Percentiles rank a stretch among this genome's conserved stretches.
Conservation (phyloP, 2,113 vertebrate species). For the Lophura nycthemera region DNA sequence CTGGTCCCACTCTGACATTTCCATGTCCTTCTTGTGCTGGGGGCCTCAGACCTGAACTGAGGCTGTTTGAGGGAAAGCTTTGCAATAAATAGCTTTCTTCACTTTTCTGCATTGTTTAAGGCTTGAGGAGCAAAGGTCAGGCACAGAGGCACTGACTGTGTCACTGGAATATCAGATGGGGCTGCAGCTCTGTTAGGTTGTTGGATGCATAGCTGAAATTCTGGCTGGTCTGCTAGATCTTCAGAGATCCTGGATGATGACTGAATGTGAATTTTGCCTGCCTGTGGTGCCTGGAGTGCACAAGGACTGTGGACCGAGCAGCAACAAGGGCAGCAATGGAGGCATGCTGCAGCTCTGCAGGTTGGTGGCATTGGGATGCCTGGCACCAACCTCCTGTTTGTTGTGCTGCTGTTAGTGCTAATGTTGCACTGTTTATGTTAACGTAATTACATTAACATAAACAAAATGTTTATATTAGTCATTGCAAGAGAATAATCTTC, state of each 20-base stretch:
- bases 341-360: fast-evolving
- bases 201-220: background rate
- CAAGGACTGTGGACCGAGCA: fast-evolving
- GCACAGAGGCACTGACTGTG: background rate
- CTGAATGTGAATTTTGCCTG: fast-evolving
- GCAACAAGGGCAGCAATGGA: background rate
- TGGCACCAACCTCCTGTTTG: background rate
- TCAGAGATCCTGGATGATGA: background rate
- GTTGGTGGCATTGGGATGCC: background rate
- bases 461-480: conserved; percentile 39
- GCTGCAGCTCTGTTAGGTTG: background rate
- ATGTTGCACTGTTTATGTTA: background rate
- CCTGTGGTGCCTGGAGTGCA: background rate
- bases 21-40: background rate
- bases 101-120: background rate
- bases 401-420: background rate
- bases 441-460: conserved; percentile 58
- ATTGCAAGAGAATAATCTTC: background rate
- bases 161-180: background rate
- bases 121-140: background rate
- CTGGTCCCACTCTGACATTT: background rate
- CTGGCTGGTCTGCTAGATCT: background rate
- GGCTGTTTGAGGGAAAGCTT: background rate
- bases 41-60: too few relatives aligned
- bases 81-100: background rate